Evolutionary conservation across 2,113 vertebrate genomes (phyloP).

Genomic region (Tetrao urogallus): DNA sequence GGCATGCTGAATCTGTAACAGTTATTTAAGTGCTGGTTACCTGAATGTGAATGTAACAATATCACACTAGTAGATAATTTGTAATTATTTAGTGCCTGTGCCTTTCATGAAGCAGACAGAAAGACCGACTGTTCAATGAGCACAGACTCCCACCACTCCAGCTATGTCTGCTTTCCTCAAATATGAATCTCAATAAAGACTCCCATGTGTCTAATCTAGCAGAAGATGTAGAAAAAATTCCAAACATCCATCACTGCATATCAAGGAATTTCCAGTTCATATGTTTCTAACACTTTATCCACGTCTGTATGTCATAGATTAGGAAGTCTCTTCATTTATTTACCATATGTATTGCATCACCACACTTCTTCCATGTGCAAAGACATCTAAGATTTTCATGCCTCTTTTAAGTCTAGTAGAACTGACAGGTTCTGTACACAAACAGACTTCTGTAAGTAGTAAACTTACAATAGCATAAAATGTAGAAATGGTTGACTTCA

Average conservation of each 20-base stretch:
- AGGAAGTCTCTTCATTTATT: not conserved
- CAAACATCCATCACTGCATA: not conserved
- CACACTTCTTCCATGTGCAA: not conserved
- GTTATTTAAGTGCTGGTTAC: not conserved
- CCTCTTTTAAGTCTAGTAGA: not conserved
- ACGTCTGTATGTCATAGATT: not conserved
- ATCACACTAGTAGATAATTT: not conserved
- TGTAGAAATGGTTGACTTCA: not conserved
- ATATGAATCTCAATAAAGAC: not conserved
- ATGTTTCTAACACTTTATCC: not conserved
- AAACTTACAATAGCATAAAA: not conserved
- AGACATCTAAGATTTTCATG: not conserved
- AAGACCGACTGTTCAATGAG: not conserved
- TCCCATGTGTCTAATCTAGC: not conserved
- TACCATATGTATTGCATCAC: not conserved
- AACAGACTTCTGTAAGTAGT: not conserved
- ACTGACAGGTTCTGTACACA: not conserved
- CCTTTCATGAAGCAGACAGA: not conserved
- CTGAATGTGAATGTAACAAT: not conserved
- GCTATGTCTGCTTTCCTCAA: not conserved
- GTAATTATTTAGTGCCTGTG: not conserved
- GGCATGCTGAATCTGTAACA: not conserved
- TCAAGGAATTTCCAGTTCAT: not conserved
- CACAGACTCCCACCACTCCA: not conserved
- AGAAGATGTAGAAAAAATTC: not conserved